phyloP scores from a whole-genome alignment of 2,797 vertebrate genomes.

The Mus spretus region DNA sequence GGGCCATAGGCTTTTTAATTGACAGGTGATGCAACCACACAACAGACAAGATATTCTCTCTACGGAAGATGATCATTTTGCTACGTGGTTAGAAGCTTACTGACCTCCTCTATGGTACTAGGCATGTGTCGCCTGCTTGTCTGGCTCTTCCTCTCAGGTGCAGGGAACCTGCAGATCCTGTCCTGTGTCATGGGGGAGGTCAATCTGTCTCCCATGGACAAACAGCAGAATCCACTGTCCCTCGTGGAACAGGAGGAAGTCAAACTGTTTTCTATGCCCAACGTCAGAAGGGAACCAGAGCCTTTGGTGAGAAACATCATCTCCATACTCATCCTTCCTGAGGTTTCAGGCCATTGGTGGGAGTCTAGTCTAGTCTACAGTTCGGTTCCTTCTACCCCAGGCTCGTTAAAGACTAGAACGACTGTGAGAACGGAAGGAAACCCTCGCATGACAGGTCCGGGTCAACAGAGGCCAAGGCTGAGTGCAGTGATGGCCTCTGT shows the following conservation, averaged over 20 bases:
- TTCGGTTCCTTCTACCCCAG: background rate
- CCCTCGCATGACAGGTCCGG: too few relatives aligned
- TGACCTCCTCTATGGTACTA: background rate
- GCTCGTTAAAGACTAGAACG: background rate
- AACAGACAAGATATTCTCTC: background rate
- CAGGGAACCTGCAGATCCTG: too few relatives aligned
- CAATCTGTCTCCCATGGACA: background rate
- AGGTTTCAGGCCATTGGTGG: background rate
- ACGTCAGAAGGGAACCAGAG: background rate
- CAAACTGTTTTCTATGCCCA: background rate
- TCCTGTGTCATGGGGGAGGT: background rate
- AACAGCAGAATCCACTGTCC: background rate
- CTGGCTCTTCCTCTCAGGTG: background rate
- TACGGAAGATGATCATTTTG: background rate
- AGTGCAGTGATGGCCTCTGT: background rate
- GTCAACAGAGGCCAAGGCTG: background rate
- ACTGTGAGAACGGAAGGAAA: background rate
- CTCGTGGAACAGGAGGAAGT: background rate
- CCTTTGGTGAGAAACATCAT: background rate
- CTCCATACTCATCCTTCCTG: background rate
- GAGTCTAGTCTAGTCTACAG: background rate
- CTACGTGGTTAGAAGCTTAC: background rate
- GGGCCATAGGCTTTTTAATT: background rate
- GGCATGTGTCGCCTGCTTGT: background rate
- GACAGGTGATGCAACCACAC: background rate